Evolutionary conservation across 2,888 invertebrate species (phyloP).

Genomic region (Ophion obscuratus): DNA sequence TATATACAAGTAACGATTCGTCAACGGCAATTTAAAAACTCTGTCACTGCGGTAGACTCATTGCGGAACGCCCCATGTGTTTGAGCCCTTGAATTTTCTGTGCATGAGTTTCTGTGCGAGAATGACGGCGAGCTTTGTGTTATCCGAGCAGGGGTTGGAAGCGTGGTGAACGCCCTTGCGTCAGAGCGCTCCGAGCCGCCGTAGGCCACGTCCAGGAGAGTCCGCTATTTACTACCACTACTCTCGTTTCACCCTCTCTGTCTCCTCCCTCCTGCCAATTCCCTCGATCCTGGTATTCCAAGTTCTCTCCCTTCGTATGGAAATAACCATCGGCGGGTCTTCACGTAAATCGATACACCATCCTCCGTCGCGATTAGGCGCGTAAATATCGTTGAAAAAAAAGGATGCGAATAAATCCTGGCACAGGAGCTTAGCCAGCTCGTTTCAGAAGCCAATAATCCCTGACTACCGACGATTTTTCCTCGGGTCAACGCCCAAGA

Average conservation of each 20-base stretch:
- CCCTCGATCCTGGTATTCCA: constrained; percentile 44
- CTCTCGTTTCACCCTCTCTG: constrained; percentile 31
- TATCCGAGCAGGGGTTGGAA: constrained; percentile 55
- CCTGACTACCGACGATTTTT: not conserved
- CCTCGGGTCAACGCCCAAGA: not conserved
- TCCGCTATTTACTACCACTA: constrained; percentile 60
- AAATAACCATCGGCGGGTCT: constrained; percentile 68
- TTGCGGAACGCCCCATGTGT: constrained; percentile 3
- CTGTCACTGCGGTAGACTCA: not conserved
- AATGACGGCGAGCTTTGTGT: constrained; percentile 52
- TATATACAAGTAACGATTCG: not conserved
- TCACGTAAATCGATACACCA: constrained; percentile 73
- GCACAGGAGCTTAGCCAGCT: no score
- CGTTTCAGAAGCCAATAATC: constrained; percentile 2
- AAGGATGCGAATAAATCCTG: not conserved
- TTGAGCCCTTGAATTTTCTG: constrained; percentile 55
- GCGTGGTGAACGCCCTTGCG: constrained; percentile 65
- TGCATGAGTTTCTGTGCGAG: constrained; percentile 52
- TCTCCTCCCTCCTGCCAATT: constrained; percentile 29
- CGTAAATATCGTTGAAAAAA: constrained; percentile 6
- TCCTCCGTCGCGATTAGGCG: constrained; percentile 32
- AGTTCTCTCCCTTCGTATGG: constrained; percentile 69
- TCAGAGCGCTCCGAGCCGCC: constrained; percentile 54
- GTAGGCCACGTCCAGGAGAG: constrained; percentile 56
- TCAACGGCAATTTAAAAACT: not conserved